These are phyloP conservation scores for Nowickia ferox DNA, from an alignment of 2,888 invertebrate species.

Conservation along the genomic window DNA sequence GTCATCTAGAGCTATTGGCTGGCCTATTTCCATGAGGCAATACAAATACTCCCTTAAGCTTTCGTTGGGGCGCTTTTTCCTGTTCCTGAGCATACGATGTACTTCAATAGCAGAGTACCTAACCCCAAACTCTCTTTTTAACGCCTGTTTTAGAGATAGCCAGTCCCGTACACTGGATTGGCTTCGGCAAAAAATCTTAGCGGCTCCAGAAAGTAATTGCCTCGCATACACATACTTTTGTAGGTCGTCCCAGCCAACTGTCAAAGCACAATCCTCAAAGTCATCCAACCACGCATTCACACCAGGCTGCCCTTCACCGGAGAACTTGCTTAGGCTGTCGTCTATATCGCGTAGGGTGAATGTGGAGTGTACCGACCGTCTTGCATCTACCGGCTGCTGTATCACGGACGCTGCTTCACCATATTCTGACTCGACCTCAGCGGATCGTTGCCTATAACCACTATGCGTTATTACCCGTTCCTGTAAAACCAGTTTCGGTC, in stretches of 20 bases:
- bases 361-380: neutral
- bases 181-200: constrained; percentile 63
- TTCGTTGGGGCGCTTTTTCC: too few relatives aligned
- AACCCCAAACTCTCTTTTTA: constrained; percentile 56
- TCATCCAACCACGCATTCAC: constrained; percentile 14
- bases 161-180: constrained; percentile 34
- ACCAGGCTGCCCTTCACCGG: constrained; percentile 25
- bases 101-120: constrained; percentile 50
- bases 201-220: constrained; percentile 59
- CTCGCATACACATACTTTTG: constrained; percentile 61
- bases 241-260: constrained; percentile 54
- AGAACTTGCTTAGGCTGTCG: constrained; percentile 35
- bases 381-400: neutral
- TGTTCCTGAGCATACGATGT: constrained; percentile 33
- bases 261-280: constrained; percentile 50
- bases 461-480: constrained; percentile 24
- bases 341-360: constrained; percentile 2
- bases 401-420: neutral
- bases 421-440: neutral
- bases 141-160: constrained; percentile 24
- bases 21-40: neutral
- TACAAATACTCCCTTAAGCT: constrained; percentile 5
- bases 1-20: neutral
- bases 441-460: too few relatives aligned
- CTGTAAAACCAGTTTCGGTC: neutral